A percentile compares a stretch with the other conserved stretches of the same genome.
Conservation (phyloP, 2,888 invertebrate genomes). For the Andrena trimmerana region DNA sequence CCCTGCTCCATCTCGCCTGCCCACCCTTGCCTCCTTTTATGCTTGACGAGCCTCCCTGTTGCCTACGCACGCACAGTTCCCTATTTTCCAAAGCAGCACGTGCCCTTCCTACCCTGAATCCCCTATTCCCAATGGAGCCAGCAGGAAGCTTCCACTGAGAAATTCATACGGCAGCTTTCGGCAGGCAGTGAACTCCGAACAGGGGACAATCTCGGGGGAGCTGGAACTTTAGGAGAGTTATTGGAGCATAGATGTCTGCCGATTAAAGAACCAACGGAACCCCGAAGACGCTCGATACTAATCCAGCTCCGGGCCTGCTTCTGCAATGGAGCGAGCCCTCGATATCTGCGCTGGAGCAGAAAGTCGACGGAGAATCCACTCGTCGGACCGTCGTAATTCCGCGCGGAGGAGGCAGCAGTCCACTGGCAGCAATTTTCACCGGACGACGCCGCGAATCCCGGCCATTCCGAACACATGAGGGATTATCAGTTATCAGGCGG, state of each 20-base stretch:
- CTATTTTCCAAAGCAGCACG: conserved; percentile 4
- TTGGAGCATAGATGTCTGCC: neutral
- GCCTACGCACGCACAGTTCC: conserved; percentile 39
- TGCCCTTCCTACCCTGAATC: neutral
- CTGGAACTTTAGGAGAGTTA: neutral
- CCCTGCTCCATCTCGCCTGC: conserved; percentile 27
- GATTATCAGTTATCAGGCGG: conserved; percentile 40
- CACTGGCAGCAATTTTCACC: neutral
- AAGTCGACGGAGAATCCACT: neutral
- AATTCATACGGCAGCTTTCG: neutral
- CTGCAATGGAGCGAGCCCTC: neutral
- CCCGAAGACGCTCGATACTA: neutral
- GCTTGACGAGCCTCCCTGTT: conserved; percentile 32
- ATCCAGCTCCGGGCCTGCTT: neutral
- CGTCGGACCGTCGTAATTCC: neutral
- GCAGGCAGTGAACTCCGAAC: neutral
- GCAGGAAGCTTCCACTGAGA: neutral
- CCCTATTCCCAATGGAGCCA: neutral
- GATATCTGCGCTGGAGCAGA: neutral
- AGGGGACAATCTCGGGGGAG: neutral
- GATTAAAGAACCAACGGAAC: neutral
- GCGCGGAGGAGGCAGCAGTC: neutral
- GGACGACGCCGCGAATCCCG: neutral
- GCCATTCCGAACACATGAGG: conserved; percentile 11
- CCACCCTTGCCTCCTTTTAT: conserved; percentile 52